Conservation (phyloP, 2,113 vertebrate genomes). For the Misgurnus mizolepis region DNA sequence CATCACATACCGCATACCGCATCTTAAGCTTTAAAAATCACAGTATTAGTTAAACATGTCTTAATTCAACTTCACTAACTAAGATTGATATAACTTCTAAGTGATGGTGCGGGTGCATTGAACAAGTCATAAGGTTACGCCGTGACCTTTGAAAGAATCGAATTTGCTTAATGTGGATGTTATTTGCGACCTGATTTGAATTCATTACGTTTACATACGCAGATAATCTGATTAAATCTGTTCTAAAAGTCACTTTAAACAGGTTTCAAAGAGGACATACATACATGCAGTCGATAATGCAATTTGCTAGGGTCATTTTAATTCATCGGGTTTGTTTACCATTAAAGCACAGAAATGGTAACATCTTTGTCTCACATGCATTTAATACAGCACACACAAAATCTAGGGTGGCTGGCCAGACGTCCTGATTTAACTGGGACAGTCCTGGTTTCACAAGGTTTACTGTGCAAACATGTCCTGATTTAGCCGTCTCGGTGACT, state of each 20-base stretch:
- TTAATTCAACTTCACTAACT: conserved; percentile 6
- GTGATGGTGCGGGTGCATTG: no score
- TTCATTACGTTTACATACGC: neutral
- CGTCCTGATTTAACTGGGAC: no score
- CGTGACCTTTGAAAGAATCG: neutral
- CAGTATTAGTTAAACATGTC: neutral
- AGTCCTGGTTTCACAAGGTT: no score
- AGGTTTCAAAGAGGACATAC: neutral
- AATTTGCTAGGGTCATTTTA: neutral
- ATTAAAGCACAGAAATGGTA: neutral
- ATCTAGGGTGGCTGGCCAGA: no score
- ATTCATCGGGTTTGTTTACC: neutral
- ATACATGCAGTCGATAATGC: neutral
- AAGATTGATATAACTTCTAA: neutral
- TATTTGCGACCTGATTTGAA: neutral
- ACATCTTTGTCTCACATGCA: neutral
- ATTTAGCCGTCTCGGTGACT: no score
- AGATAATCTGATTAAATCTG: neutral
- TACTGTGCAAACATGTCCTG: no score
- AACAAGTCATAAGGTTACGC: neutral
- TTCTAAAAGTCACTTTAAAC: no score
- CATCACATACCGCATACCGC: neutral
- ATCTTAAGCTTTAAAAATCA: neutral
- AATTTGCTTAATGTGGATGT: conserved; percentile 4
- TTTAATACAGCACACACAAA: neutral